A percentile compares a stretch with the other conserved stretches of the same genome.
phyloP scores from a whole-genome alignment of 2,797 vertebrate genomes.

The Florisuga fusca region DNA sequence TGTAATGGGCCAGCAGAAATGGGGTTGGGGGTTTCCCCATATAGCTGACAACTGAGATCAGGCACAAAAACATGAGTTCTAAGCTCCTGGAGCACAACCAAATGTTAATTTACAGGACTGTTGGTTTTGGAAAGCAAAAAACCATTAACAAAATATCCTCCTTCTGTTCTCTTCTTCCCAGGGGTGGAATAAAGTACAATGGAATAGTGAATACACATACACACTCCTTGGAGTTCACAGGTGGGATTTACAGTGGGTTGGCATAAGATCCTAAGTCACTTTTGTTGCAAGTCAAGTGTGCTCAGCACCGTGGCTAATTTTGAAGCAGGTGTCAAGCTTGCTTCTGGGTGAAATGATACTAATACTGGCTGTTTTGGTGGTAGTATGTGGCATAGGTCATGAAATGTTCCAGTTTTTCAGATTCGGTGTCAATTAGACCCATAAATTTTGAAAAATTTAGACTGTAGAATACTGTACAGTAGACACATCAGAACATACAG shows the following conservation, averaged over 20 bases:
- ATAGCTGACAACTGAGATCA: background rate
- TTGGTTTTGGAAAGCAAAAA: background rate
- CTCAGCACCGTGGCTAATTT: background rate
- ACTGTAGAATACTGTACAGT: background rate
- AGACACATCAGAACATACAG: background rate
- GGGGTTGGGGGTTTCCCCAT: background rate
- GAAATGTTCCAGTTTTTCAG: background rate
- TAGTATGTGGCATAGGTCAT: background rate
- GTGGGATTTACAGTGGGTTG: background rate
- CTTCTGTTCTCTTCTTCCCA: background rate
- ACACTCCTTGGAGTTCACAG: background rate
- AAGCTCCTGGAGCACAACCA: background rate
- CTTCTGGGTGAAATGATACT: background rate
- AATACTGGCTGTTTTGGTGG: background rate
- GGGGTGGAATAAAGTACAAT: background rate
- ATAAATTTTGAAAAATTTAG: background rate
- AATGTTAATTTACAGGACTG: background rate
- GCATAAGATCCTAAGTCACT: background rate
- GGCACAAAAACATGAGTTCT: background rate
- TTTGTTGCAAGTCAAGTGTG: background rate
- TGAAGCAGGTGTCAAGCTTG: background rate
- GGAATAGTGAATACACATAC: background rate
- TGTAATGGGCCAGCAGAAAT: no score
- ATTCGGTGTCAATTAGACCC: background rate
- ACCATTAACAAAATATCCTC: background rate